phyloP scores from a whole-genome alignment of 2,797 vertebrate species.

The Carapus acus region DNA sequence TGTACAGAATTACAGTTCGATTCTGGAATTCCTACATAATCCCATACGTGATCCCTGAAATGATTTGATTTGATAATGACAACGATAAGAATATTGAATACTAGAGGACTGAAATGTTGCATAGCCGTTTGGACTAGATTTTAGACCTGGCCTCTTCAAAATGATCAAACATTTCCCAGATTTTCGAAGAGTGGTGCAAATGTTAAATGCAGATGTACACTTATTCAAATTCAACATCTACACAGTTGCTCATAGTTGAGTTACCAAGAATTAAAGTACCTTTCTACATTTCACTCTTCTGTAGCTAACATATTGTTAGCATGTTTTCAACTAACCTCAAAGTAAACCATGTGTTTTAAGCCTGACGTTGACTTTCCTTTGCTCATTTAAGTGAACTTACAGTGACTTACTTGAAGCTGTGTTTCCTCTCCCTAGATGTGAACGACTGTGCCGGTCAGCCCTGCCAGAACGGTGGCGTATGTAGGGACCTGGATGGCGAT shows the following conservation, averaged over 20 bases:
- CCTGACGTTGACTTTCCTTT: conserved; percentile 25
- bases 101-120: too few species aligned
- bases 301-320: conserved; percentile 20
- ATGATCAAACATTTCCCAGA: too few species aligned
- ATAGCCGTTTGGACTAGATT: too few species aligned
- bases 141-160: too few species aligned
- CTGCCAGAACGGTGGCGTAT: conserved; percentile 79
- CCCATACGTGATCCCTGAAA: too few species aligned
- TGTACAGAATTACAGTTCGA: conserved; percentile 32
- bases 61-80: background rate
- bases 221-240: too few species aligned
- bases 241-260: too few species aligned
- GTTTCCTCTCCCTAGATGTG: too few species aligned
- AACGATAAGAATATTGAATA: too few species aligned
- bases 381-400: background rate
- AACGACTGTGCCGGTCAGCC: conserved; percentile 75
- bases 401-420: background rate
- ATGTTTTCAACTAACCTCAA: conserved; percentile 48
- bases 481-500: conserved; percentile 74
- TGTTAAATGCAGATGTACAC: too few species aligned
- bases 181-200: too few species aligned
- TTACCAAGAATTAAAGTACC: background rate
- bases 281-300: conserved; percentile 17
- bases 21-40: too few species aligned
- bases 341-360: conserved; percentile 21